A percentile compares a stretch with the other conserved stretches of the same genome.
These are phyloP conservation scores for Vanacampus margaritifer DNA, from an alignment of 2,113 vertebrate genomes.

Conservation along the genomic window DNA sequence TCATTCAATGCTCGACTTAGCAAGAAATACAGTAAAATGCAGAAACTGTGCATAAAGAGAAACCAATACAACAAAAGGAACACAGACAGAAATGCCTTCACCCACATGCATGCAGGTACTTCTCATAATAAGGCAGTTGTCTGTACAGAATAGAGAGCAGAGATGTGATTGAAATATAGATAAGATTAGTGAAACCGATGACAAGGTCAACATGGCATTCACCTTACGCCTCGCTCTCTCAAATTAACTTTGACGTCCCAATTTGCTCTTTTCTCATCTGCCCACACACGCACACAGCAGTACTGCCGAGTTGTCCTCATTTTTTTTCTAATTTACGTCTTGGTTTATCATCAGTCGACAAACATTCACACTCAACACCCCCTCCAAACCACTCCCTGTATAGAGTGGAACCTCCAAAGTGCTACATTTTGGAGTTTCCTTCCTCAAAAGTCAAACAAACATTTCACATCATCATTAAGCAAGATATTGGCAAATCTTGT, in stretches of 20 bases:
- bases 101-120: background rate
- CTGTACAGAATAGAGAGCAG: slow-evolving; percentile 1
- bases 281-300: slow-evolving; percentile 11
- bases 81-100: background rate
- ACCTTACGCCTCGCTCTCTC: slow-evolving; percentile 16
- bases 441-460: background rate
- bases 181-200: slow-evolving; percentile 5
- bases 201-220: slow-evolving; percentile 24
- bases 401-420: background rate
- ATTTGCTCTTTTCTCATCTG: slow-evolving; percentile 27
- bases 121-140: slow-evolving; percentile 13
- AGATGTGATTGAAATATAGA: slow-evolving; percentile 27
- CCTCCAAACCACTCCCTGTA: background rate
- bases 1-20: background rate
- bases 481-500: too few relatives aligned
- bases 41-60: background rate
- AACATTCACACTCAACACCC: background rate
- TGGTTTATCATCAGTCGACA: background rate
- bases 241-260: slow-evolving; percentile 24
- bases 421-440: too few relatives aligned
- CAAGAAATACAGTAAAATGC: slow-evolving; percentile 3
- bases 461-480: too few relatives aligned
- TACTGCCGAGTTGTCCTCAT: background rate
- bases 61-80: background rate
- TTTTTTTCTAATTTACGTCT: slow-evolving; percentile 2